Evolutionary conservation across 2,113 vertebrate species (phyloP).

Genomic region (Corvus moneduloides): DNA sequence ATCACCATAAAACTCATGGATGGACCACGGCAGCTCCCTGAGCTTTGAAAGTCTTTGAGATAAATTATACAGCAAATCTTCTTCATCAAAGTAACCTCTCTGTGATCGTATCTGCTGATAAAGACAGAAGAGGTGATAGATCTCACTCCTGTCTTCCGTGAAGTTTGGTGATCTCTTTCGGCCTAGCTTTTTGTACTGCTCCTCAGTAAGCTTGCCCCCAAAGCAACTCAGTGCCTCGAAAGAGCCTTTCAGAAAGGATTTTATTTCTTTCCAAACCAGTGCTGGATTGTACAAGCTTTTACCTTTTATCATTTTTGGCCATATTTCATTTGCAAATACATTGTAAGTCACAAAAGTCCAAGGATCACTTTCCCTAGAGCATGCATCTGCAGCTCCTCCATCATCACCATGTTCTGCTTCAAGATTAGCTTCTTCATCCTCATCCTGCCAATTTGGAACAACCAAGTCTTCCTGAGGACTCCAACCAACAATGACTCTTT

Average conservation of each 20-base stretch:
- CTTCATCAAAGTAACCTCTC: slow-evolving; percentile 81
- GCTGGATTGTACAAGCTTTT: slow-evolving; percentile 78
- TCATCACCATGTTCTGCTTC: slow-evolving; percentile 66
- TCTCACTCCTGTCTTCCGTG: slow-evolving; percentile 78
- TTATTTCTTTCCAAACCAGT: slow-evolving; percentile 84
- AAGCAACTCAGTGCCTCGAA: slow-evolving; percentile 76
- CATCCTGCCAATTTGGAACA: slow-evolving; percentile 71
- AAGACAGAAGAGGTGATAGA: slow-evolving; percentile 76
- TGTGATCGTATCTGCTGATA: slow-evolving; percentile 79
- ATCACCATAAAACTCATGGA: slow-evolving; percentile 82
- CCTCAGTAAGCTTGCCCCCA: slow-evolving; percentile 73
- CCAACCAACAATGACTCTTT: slow-evolving; percentile 74
- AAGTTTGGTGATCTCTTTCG: slow-evolving; percentile 79
- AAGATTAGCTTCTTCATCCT: slow-evolving; percentile 66
- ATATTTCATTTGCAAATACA: slow-evolving; percentile 76
- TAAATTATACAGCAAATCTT: slow-evolving; percentile 78
- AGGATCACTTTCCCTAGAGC: slow-evolving; percentile 65
- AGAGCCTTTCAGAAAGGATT: slow-evolving; percentile 83
- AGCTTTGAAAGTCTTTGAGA: slow-evolving; percentile 73
- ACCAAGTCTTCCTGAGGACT: slow-evolving; percentile 70
- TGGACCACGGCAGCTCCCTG: slow-evolving; percentile 75
- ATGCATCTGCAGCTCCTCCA: slow-evolving; percentile 30
- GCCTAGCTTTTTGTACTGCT: slow-evolving; percentile 78
- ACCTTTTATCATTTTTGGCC: slow-evolving; percentile 81
- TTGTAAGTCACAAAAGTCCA: slow-evolving; percentile 74